Evolutionary conservation across 2,888 invertebrate species (phyloP).

Genomic region (Epirrhoe alternata): DNA sequence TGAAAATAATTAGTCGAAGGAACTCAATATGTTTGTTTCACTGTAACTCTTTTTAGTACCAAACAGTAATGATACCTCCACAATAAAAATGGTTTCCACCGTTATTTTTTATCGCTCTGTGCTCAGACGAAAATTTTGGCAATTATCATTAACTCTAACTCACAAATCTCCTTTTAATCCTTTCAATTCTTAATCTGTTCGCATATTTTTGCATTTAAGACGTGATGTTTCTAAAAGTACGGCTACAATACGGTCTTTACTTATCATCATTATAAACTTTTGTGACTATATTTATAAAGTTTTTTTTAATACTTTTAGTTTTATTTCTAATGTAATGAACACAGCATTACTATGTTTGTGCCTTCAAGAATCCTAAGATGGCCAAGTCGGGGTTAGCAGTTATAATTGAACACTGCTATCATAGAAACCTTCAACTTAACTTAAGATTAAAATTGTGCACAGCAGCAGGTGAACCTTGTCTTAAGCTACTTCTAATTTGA

Average conservation of each 20-base stretch:
- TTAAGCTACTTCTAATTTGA: constrained; percentile 30
- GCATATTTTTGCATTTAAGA: constrained; percentile 37
- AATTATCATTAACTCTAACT: constrained; percentile 60
- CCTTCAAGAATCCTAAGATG: too few relatives aligned
- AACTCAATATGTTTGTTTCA: neutral
- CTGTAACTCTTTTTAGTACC: constrained; percentile 48
- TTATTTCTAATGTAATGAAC: too few relatives aligned
- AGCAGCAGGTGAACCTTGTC: constrained; percentile 2
- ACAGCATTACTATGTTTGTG: too few relatives aligned
- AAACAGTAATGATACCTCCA: constrained; percentile 47
- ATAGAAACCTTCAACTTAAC: neutral
- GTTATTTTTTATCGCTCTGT: constrained; percentile 43
- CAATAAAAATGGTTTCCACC: constrained; percentile 33
- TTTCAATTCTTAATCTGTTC: constrained; percentile 51
- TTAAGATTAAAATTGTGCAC: neutral
- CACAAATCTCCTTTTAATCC: constrained; percentile 55
- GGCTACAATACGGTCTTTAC: too few relatives aligned
- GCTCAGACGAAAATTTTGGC: constrained; percentile 52
- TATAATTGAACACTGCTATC: neutral
- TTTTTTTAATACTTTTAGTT: too few relatives aligned
- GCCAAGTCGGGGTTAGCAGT: neutral
- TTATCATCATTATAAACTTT: too few relatives aligned
- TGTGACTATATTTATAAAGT: too few relatives aligned
- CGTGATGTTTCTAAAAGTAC: neutral
- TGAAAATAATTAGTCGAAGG: neutral